A percentile compares a stretch with the other conserved stretches of the same genome.
Evolutionary conservation across 2,797 vertebrate species (phyloP).

Genomic region (Mormyrops attenuatus): DNA sequence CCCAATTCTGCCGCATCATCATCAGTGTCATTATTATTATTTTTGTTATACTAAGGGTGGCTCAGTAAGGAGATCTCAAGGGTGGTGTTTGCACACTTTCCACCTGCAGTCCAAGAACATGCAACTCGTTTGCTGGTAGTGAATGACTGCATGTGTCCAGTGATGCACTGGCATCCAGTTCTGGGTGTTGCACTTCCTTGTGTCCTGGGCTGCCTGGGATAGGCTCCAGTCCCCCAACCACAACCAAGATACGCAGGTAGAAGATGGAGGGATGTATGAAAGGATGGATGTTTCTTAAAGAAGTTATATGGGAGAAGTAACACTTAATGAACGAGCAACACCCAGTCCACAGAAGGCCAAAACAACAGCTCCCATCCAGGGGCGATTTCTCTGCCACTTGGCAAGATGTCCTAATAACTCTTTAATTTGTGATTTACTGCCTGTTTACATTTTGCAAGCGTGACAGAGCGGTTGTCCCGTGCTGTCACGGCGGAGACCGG

Average conservation of each 20-base stretch:
- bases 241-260: not conserved
- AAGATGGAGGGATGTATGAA: not conserved
- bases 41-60: not conserved
- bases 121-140: not conserved
- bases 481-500: conserved; percentile 4
- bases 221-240: not conserved
- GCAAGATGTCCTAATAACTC: conserved; percentile 50
- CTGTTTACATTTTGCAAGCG: conserved; percentile 35
- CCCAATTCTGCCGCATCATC: not conserved
- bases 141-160: conserved; percentile 28
- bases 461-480: conserved; percentile 35
- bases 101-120: not conserved
- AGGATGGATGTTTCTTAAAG: not conserved
- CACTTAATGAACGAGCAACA: conserved; percentile 7
- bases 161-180: conserved; percentile 21
- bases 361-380: conserved; percentile 24
- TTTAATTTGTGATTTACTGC: conserved; percentile 51
- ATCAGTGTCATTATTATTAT: not conserved
- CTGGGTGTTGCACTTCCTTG: not conserved
- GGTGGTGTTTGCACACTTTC: not conserved
- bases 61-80: not conserved
- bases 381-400: conserved; percentile 44
- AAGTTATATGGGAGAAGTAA: not conserved
- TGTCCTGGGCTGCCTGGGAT: not conserved
- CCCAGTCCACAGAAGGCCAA: conserved; percentile 17